phyloP scores from a whole-genome alignment of 2,113 vertebrate genomes.

The Lycaon pictus region DNA sequence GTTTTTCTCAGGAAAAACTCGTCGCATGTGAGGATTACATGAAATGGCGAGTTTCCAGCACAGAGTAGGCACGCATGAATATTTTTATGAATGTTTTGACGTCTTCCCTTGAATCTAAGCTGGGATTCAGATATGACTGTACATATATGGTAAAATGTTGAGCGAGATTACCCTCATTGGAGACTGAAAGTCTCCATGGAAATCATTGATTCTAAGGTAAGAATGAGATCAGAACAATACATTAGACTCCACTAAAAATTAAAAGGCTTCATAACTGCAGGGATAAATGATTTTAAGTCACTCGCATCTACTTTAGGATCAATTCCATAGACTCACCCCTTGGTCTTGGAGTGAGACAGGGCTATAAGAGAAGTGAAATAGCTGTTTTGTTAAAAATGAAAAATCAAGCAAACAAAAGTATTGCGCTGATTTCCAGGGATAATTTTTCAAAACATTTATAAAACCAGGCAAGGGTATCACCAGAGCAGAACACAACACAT shows the following conservation, averaged over 20 bases:
- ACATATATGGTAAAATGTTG: neutral
- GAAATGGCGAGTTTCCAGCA: neutral
- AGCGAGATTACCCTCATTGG: neutral
- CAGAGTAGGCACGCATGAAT: neutral
- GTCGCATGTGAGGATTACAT: neutral
- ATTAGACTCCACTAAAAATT: neutral
- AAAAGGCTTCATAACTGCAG: neutral
- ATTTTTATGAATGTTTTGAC: neutral
- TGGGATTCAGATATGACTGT: neutral
- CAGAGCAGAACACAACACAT: neutral
- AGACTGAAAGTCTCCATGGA: neutral
- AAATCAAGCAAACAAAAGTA: neutral
- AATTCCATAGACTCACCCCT: neutral
- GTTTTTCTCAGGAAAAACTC: neutral
- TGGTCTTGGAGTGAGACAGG: neutral
- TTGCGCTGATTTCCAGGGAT: neutral
- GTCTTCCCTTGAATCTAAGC: neutral
- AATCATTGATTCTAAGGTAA: neutral
- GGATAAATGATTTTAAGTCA: slow-evolving; percentile 7
- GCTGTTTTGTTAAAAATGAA: neutral
- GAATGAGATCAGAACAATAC: neutral
- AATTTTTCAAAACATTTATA: slow-evolving; percentile 12
- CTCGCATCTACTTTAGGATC: slow-evolving; percentile 14
- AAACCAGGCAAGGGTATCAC: neutral
- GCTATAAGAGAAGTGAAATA: neutral